Base-by-base conservation (phyloP, 2,888 invertebrate genomes). In the Cactoblastis cactorum region DNA sequence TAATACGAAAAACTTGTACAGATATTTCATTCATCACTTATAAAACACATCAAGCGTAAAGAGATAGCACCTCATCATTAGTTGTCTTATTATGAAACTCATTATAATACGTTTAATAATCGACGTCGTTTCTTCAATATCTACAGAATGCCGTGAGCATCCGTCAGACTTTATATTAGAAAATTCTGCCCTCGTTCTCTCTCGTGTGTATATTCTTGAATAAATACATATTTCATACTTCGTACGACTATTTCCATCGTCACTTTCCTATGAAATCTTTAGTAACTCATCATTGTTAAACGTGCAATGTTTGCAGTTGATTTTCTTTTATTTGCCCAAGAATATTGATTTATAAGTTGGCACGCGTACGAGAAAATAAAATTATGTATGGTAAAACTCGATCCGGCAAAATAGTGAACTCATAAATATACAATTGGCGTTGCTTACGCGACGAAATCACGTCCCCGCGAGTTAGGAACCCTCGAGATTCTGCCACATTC, bases 391-490 rank as follows among this genome's bases (percentile, higher is more conserved):
- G 53, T 55, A 63, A 69, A 69, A 71, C 71, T 69, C 67, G 71
- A 72, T 71, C 57, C 67, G 52, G 62, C 72, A 63, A 78, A 81
- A 80, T 81, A 80, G 82, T 83, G 64, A 78, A 72, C 83, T 85
- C 85, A 88, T 88, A 88, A 87, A 88, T 88, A 88, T 85, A 85
- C 87, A 84, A 87, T 87, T 84, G 85, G 79, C 74, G 76, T 76
- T 76, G 80, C 77, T 80, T 79, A 71, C 74, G 74, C 65, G 74
- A 72, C 78, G 57, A 75, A 83, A 86, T 83, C 85, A 84, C 85
- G 83, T 80, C 75, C 69, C 68, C 72, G 66, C 63, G 68, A 67
- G 67, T 63, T 68, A 68, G 65, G 63, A 63, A 70, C 78, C 74
- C 76, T 64, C 65, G 77, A 79, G 77, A 77, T 73, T 78, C 71